phyloP scores from a whole-genome alignment of 2,113 vertebrate genomes.

The Grus americana region DNA sequence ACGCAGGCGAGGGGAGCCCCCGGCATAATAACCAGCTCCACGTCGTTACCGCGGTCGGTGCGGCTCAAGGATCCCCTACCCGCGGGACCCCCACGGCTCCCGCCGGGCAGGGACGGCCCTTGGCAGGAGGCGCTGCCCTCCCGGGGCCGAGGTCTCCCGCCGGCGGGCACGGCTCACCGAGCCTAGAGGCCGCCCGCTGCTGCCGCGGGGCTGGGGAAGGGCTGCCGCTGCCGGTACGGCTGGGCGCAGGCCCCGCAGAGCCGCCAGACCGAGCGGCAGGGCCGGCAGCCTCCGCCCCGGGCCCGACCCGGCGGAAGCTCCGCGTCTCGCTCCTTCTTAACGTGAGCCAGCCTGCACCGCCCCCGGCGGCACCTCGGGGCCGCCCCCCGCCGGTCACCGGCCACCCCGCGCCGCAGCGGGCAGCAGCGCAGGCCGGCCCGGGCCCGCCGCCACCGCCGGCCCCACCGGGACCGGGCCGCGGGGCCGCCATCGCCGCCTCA shows the following conservation, averaged over 20 bases:
- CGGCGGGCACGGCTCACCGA: not conserved
- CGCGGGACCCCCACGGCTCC: not conserved
- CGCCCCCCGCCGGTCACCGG: not conserved
- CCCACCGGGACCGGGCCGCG: too few relatives aligned
- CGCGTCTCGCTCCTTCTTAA: not conserved
- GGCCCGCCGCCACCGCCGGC: not conserved
- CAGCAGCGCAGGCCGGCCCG: not conserved
- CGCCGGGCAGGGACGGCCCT: too few relatives aligned
- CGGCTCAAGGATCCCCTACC: not conserved
- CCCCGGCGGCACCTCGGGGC: not conserved
- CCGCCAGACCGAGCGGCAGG: not conserved
- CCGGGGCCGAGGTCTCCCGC: not conserved
- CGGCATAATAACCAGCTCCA: not conserved
- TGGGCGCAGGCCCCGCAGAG: not conserved
- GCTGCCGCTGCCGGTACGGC: not conserved
- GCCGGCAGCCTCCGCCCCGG: not conserved
- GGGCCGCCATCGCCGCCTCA: not conserved
- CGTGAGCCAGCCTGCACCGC: too few relatives aligned
- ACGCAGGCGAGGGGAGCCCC: rapidly evolving
- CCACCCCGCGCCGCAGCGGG: too few relatives aligned
- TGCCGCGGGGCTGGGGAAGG: not conserved
- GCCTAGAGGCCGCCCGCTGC: not conserved
- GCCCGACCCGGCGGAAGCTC: not conserved
- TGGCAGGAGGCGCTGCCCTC: not conserved
- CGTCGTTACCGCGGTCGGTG: too few relatives aligned